Evolutionary conservation across 2,888 invertebrate species (phyloP), one percentile per base, ranked within the genome.

Genomic region (Hyles lineata): DNA sequence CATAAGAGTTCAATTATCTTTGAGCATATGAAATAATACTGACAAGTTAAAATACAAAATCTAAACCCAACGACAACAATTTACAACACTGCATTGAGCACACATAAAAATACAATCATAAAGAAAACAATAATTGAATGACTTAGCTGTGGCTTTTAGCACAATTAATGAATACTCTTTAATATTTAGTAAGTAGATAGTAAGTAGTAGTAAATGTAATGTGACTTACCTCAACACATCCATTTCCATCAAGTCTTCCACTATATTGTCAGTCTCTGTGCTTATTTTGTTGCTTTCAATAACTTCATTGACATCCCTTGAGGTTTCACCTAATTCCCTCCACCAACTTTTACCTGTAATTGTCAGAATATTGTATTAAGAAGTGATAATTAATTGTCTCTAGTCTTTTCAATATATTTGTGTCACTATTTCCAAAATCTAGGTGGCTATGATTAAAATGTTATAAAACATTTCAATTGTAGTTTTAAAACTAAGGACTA

Each of bases 341-440:
- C 93, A 94, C 94, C 94, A 94, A 79, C 91, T 93, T 78, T 83
- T 84, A 19, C 92, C 94, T 94, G 76, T 87, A 85, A 70, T 35
- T 60, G 52, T 61, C n/a, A 3, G 35, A 70, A 21, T 62, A 60
- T 25, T 9, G 25, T 15, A 15, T 23, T 25, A 19, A 9, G 8
- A 19, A 52, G n/a, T 7, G 8, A 4, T 43, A 8, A 50, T 35
- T 11, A 29, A 25, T 32, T 59, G 58, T 23, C 50, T 67, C 50
- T 61, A 62, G 70, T 59, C 19, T 50, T 25, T 1, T 23, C 8
- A 43, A 43, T 71, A 23, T 17, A 9, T 15, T 9, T 52, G 25
- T 25, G 15, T 7, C 25, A 58, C 15, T n/a, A 32, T 19, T 29
- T 70, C 4, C n/a, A 7, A 60, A 70, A 52, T 60, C 72, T 70